Percentiles rank a stretch among this genome's conserved stretches.
These are phyloP conservation scores for Branchellion lobata DNA, from an alignment of 2,888 invertebrate genomes.

Conservation along the genomic window DNA sequence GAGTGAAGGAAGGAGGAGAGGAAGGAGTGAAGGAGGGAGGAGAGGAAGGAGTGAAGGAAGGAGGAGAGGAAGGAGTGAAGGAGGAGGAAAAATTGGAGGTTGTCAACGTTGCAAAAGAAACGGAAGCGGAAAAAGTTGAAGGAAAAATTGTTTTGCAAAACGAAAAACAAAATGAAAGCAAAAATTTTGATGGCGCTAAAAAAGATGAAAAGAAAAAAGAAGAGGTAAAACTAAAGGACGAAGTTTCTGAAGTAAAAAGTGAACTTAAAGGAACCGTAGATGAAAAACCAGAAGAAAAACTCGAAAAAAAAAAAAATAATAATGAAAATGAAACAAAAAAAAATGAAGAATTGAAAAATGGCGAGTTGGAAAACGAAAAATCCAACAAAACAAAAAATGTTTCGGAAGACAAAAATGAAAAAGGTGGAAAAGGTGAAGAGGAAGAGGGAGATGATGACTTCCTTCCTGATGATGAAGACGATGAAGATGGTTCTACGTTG, in stretches of 20 bases:
- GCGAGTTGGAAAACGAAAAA: background rate
- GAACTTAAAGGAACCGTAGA: background rate
- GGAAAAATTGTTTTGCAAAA: background rate
- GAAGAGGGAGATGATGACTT: background rate
- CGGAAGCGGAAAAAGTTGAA: background rate
- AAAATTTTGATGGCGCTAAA: background rate
- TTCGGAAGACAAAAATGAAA: background rate
- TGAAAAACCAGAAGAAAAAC: background rate
- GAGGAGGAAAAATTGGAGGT: background rate
- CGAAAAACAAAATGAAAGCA: background rate
- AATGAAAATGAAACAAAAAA: background rate
- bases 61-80: background rate
- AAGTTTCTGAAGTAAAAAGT: background rate
- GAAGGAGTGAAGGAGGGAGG: background rate
- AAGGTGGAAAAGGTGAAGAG: background rate
- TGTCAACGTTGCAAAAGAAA: background rate
- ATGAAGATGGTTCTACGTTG: background rate
- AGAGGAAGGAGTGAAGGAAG: background rate
- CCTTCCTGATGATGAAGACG: slow-evolving; percentile 2
- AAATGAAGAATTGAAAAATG: background rate
- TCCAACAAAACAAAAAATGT: background rate
- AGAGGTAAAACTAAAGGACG: background rate
- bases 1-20: background rate
- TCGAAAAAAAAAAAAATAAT: too few relatives aligned
- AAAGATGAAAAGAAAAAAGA: background rate